Evolutionary conservation across 2,113 vertebrate genomes (phyloP).

Genomic region (Oplegnathus fasciatus): DNA sequence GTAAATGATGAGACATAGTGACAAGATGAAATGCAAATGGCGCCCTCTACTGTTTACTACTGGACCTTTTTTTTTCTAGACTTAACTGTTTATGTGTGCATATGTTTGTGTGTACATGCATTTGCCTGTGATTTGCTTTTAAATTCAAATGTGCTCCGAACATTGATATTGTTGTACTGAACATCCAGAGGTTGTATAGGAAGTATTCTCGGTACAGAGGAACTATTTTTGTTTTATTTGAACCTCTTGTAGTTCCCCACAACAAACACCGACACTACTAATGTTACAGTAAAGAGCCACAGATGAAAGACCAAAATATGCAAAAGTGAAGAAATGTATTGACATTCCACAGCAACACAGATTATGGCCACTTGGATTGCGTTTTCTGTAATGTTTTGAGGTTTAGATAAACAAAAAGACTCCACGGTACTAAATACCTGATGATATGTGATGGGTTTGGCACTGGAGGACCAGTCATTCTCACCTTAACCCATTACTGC

Average conservation of each 20-base stretch:
- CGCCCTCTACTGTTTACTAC: slow-evolving; percentile 71
- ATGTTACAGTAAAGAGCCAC: background rate
- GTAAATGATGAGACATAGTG: background rate
- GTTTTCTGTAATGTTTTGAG: slow-evolving; percentile 2
- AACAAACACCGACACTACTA: background rate
- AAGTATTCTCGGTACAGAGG: slow-evolving; percentile 16
- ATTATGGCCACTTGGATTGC: background rate
- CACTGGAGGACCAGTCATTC: slow-evolving; percentile 21
- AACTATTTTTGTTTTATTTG: slow-evolving; percentile 15
- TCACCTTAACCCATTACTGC: slow-evolving; percentile 55
- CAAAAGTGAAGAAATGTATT: background rate
- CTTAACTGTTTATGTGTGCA: slow-evolving; percentile 24
- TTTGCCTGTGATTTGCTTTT: slow-evolving; percentile 51
- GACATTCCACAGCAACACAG: background rate
- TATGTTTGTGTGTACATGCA: slow-evolving; percentile 50
- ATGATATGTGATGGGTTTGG: slow-evolving; percentile 1
- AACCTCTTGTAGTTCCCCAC: background rate
- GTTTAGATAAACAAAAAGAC: slow-evolving; percentile 10
- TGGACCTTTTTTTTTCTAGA: slow-evolving; percentile 52
- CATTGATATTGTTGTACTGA: slow-evolving; percentile 35
- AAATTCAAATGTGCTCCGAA: slow-evolving; percentile 13
- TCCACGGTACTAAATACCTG: background rate
- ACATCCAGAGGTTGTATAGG: slow-evolving; percentile 15
- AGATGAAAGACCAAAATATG: background rate
- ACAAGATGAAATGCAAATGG: slow-evolving; percentile 49